phyloP scores from a whole-genome alignment of 30 jellyfish, hydroid and myxozoan genomes.

The Rhopilema esculentum region DNA sequence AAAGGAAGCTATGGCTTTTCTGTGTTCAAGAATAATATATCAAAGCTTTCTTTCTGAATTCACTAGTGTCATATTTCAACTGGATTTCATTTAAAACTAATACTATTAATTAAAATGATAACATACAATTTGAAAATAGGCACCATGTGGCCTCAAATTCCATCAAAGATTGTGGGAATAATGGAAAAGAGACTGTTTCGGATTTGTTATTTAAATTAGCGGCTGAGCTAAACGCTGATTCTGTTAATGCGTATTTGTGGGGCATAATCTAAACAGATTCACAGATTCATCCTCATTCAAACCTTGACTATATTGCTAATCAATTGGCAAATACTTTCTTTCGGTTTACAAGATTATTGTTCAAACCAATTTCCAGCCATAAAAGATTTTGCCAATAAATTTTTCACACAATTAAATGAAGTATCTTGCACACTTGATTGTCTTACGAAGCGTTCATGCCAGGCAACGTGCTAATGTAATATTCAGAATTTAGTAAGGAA shows the following conservation, averaged over 20 bases:
- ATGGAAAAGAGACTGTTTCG: background rate
- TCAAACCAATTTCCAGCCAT: background rate
- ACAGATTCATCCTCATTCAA: background rate
- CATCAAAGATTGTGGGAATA: background rate
- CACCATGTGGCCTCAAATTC: background rate
- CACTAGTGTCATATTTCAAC: background rate
- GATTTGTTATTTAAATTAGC: background rate
- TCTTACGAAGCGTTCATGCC: background rate
- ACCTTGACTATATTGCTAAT: background rate
- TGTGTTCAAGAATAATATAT: too few species aligned
- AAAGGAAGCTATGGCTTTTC: too few species aligned
- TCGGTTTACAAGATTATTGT: background rate
- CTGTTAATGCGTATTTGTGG: background rate
- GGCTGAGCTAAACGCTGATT: background rate
- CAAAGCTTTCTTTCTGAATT: background rate
- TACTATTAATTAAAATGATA: background rate
- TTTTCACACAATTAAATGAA: background rate
- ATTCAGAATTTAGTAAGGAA: background rate
- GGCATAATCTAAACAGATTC: background rate
- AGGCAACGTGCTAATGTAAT: background rate
- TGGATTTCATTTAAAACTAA: background rate
- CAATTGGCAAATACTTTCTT: background rate
- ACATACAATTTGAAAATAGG: background rate
- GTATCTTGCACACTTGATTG: background rate
- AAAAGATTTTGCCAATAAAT: background rate